These are phyloP conservation scores for Sminthurides aquaticus DNA, from an alignment of 2,888 invertebrate species.

Conservation along the genomic window DNA sequence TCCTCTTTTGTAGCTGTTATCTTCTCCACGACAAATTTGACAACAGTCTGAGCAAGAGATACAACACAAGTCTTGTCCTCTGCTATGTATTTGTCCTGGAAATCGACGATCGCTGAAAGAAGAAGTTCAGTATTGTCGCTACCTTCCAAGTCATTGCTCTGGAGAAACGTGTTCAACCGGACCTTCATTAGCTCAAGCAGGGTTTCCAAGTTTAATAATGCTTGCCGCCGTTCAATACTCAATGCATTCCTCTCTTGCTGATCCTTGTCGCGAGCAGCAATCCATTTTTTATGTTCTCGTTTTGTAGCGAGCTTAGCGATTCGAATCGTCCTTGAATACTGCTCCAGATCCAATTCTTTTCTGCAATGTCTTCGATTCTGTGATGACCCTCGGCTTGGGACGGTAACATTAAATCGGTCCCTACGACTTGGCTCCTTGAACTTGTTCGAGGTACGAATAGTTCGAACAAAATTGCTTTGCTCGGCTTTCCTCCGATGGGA, in stretches of 20 bases:
- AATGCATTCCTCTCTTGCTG: constrained; percentile 8
- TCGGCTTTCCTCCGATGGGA: not conserved
- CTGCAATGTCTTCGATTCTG: too few species aligned
- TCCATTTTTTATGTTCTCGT: constrained; percentile 12
- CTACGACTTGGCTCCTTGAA: constrained; percentile 1
- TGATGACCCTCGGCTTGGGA: too few species aligned
- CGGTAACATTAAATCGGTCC: too few species aligned
- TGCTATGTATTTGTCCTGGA: constrained; percentile 1
- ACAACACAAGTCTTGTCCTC: constrained; percentile 11
- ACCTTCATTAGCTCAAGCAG: constrained; percentile 3
- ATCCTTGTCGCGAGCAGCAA: constrained; percentile 1
- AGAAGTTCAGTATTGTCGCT: not conserved
- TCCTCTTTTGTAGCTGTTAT: not conserved
- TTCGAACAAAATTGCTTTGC: not conserved
- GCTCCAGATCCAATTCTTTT: not conserved
- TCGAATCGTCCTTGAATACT: constrained; percentile 4
- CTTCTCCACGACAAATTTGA: constrained; percentile 11
- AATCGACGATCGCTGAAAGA: constrained; percentile 1
- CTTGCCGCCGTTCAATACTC: not conserved
- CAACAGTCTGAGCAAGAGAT: constrained; percentile 11
- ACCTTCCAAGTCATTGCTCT: not conserved
- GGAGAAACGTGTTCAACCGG: constrained; percentile 4
- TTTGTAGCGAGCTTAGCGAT: constrained; percentile 6
- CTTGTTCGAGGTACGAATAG: not conserved
- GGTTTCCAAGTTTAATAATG: not conserved